Evolutionary conservation across 2,888 invertebrate genomes (phyloP).

Genomic region (Apeira syringaria): DNA sequence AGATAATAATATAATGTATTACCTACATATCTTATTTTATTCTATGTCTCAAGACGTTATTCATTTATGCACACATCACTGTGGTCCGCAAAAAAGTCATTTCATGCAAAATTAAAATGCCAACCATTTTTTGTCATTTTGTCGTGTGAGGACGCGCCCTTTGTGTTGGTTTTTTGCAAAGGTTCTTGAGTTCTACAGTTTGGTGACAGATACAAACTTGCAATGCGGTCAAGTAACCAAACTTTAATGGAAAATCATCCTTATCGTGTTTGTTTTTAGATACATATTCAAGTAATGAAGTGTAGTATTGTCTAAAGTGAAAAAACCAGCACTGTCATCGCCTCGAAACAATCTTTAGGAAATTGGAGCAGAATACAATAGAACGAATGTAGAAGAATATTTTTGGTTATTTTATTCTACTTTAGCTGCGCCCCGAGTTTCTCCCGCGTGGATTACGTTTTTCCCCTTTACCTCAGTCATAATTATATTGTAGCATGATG

Average conservation of each 20-base stretch:
- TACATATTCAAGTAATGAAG: not conserved
- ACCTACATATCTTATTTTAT: too few species aligned
- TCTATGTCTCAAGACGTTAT: too few species aligned
- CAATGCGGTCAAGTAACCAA: not conserved
- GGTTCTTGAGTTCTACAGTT: constrained; percentile 40
- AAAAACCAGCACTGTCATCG: constrained; percentile 60
- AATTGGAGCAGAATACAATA: constrained; percentile 51
- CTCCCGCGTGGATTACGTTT: too few species aligned
- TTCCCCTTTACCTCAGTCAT: too few species aligned
- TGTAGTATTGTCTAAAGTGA: constrained; percentile 19
- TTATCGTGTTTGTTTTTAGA: not conserved
- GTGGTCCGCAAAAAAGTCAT: constrained; percentile 65
- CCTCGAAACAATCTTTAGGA: constrained; percentile 42
- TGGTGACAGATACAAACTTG: constrained; percentile 33
- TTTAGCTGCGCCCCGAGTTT: too few species aligned
- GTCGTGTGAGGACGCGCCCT: constrained; percentile 49
- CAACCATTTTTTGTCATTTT: constrained; percentile 52
- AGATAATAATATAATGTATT: too few species aligned
- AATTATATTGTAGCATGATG: too few species aligned
- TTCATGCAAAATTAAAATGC: constrained; percentile 75
- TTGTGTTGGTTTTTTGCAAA: constrained; percentile 54
- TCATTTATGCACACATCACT: too few species aligned
- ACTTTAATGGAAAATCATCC: constrained; percentile 16
- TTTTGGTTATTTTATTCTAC: constrained; percentile 23
- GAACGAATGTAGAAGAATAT: constrained; percentile 15